phyloP scores from a whole-genome alignment of 2,888 invertebrate species.

The Hirudinaria manillensis region DNA sequence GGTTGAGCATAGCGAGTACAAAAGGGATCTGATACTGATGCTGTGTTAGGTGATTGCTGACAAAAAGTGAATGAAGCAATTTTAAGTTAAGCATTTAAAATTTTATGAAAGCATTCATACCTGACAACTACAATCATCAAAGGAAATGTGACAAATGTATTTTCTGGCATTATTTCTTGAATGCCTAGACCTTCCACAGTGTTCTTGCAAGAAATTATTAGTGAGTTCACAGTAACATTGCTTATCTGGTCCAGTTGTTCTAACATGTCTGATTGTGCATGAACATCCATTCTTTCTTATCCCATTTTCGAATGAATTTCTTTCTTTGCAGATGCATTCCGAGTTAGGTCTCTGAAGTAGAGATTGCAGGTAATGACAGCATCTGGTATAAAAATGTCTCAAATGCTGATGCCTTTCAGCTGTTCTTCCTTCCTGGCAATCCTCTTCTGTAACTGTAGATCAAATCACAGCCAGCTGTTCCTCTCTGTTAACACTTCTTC shows the following conservation, averaged over 20 bases:
- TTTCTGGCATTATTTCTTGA: constrained; percentile 2
- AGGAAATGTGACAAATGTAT: background rate
- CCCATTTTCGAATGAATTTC: background rate
- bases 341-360: background rate
- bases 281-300: background rate
- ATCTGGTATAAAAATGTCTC: constrained; percentile 1
- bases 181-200: background rate
- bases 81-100: background rate
- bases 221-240: constrained; percentile 12
- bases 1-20: background rate
- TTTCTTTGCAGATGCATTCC: background rate
- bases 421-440: background rate
- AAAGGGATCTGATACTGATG: background rate
- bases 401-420: constrained; percentile 2
- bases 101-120: background rate
- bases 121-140: background rate
- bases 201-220: background rate
- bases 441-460: background rate
- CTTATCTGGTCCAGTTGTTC: background rate
- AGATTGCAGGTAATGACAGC: constrained; percentile 12
- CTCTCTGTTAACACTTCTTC: background rate
- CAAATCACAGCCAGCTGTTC: constrained; percentile 1
- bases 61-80: background rate
- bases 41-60: background rate
- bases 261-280: background rate